phyloP scores from a whole-genome alignment of 2,888 invertebrate species.

The Mechanitis messenoides region DNA sequence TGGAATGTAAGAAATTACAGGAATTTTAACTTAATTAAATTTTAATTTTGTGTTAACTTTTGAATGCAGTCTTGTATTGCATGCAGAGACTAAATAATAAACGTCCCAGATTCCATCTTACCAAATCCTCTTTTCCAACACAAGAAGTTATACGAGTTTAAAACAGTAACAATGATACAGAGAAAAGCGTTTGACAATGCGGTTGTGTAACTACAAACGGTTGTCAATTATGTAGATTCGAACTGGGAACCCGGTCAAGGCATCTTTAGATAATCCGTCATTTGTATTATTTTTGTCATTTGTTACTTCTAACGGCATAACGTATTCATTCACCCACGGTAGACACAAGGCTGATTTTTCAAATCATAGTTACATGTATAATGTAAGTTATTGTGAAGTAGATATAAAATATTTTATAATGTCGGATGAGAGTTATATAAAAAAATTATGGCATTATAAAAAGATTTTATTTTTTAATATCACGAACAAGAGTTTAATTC shows the following conservation, averaged over 20 bases:
- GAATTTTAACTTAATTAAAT: no score
- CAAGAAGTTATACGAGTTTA: conserved; percentile 8
- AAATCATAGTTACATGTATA: background rate
- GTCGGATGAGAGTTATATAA: no score
- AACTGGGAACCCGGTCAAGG: conserved; percentile 32
- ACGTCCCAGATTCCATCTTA: no score
- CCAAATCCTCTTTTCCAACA: no score
- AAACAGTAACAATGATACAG: conserved; percentile 18
- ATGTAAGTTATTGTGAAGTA: background rate
- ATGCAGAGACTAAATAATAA: no score
- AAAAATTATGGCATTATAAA: no score
- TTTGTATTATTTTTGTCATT: conserved; percentile 6
- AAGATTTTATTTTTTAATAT: no score
- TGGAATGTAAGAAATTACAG: no score
- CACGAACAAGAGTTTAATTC: no score
- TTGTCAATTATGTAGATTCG: conserved; percentile 22
- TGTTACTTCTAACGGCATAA: conserved; percentile 1
- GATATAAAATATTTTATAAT: background rate
- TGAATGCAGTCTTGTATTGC: no score
- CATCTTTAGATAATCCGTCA: conserved; percentile 2
- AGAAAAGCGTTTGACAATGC: conserved; percentile 18
- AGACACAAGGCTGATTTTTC: background rate
- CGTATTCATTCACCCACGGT: conserved; percentile 3
- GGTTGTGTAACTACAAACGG: conserved; percentile 23
- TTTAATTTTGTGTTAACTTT: no score